phyloP scores from a whole-genome alignment of 2,888 invertebrate species.

The Conomelus anceps region DNA sequence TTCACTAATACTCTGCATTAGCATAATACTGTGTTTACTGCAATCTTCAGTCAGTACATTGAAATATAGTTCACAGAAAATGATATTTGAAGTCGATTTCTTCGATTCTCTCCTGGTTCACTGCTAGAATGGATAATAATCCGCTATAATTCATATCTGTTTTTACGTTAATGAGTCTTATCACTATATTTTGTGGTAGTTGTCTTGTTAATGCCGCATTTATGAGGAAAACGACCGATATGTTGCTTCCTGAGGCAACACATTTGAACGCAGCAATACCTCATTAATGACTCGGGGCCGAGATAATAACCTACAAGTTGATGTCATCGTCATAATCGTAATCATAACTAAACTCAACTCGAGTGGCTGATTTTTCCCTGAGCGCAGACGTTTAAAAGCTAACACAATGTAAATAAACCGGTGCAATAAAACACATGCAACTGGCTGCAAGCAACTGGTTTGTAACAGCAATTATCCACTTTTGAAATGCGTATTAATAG shows the following conservation, averaged over 20 bases:
- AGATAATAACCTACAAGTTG: background rate
- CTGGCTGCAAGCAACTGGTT: conserved; percentile 4
- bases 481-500: background rate
- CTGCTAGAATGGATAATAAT: background rate
- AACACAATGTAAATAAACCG: conserved; percentile 9
- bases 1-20: background rate
- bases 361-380: background rate
- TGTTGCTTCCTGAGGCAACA: background rate
- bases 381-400: conserved; percentile 1
- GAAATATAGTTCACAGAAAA: background rate
- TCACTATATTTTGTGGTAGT: background rate
- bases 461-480: conserved; percentile 2
- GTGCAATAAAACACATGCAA: conserved; percentile 6
- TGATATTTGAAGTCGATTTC: background rate
- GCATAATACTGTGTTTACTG: background rate
- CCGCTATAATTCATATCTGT: background rate
- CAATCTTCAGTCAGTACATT: background rate
- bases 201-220: background rate
- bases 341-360: background rate
- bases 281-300: background rate
- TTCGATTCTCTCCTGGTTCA: background rate
- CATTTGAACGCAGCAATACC: background rate
- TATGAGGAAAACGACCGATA: background rate
- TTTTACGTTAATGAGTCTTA: background rate
- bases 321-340: background rate